Percentiles rank a stretch among this genome's conserved stretches.
Evolutionary conservation across 2,888 invertebrate genomes (phyloP).

Genomic region (Acanthoscelides obtectus): DNA sequence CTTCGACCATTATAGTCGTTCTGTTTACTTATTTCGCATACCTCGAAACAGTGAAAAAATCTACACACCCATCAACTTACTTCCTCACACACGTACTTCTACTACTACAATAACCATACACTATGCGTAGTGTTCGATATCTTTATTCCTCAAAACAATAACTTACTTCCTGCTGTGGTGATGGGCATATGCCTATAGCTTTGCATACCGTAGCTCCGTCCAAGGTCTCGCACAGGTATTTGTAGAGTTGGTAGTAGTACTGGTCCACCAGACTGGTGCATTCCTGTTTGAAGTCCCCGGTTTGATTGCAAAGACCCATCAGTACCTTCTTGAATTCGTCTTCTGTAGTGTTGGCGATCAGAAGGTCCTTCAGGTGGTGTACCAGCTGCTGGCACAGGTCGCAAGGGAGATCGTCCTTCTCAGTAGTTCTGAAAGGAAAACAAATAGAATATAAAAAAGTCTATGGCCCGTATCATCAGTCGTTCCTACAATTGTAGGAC

Average conservation of each 20-base stretch:
- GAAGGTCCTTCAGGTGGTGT: constrained; percentile 69
- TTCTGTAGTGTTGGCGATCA: constrained; percentile 82
- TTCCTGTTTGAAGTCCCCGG: constrained; percentile 66
- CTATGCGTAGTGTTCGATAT: background rate
- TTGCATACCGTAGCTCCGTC: constrained; percentile 67
- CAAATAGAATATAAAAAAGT: too few species aligned
- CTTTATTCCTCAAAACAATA: background rate
- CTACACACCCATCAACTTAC: too few species aligned
- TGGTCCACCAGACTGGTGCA: constrained; percentile 73
- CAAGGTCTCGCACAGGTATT: constrained; percentile 62
- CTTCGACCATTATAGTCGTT: too few species aligned
- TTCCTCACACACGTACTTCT: too few species aligned
- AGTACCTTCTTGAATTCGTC: constrained; percentile 73
- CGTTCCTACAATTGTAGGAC: too few species aligned
- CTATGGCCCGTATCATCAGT: too few species aligned
- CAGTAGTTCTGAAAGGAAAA: too few species aligned
- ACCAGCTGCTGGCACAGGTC: constrained; percentile 83
- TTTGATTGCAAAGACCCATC: constrained; percentile 76
- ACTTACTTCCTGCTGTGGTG: constrained; percentile 5
- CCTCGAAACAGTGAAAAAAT: too few species aligned
- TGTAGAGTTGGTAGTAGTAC: constrained; percentile 72
- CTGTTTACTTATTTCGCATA: too few species aligned
- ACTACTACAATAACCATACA: background rate
- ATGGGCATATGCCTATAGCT: constrained; percentile 62
- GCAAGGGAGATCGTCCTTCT: constrained; percentile 66